phyloP scores from a whole-genome alignment of 2,113 vertebrate genomes.

The Malurus alboscapulatus region DNA sequence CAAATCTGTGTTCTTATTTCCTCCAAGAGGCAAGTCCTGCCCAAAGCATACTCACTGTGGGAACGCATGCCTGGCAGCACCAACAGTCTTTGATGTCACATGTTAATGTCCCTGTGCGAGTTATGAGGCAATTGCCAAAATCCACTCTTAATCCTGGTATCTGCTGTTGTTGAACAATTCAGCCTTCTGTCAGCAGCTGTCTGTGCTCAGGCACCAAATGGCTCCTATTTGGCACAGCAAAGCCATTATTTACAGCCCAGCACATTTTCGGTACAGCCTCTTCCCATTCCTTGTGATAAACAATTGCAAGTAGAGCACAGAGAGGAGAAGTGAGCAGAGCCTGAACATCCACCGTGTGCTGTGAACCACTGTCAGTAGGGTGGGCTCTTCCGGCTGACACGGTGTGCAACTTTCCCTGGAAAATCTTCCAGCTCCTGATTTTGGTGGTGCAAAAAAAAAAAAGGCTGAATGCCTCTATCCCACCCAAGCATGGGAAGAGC shows the following conservation, averaged over 20 bases:
- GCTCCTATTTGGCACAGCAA: background rate
- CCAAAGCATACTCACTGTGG: background rate
- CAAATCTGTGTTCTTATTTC: background rate
- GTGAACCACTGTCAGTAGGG: background rate
- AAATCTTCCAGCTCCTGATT: background rate
- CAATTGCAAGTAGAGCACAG: background rate
- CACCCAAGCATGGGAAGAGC: background rate
- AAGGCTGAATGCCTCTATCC: background rate
- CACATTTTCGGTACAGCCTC: fast-evolving
- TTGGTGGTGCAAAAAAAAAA: background rate
- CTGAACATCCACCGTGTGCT: background rate
- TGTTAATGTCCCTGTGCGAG: background rate
- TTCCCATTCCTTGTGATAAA: background rate
- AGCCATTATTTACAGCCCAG: background rate
- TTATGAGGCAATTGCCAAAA: background rate
- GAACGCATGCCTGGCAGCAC: background rate
- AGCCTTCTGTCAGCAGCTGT: background rate
- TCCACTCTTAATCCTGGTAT: background rate
- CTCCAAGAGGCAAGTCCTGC: background rate
- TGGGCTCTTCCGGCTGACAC: background rate
- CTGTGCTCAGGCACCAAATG: background rate
- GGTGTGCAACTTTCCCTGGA: background rate
- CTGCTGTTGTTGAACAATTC: background rate
- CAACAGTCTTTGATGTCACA: background rate
- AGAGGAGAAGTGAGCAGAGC: background rate